Evolutionary conservation across 2,113 vertebrate genomes (phyloP).

Genomic region (Psilopogon haemacephalus): DNA sequence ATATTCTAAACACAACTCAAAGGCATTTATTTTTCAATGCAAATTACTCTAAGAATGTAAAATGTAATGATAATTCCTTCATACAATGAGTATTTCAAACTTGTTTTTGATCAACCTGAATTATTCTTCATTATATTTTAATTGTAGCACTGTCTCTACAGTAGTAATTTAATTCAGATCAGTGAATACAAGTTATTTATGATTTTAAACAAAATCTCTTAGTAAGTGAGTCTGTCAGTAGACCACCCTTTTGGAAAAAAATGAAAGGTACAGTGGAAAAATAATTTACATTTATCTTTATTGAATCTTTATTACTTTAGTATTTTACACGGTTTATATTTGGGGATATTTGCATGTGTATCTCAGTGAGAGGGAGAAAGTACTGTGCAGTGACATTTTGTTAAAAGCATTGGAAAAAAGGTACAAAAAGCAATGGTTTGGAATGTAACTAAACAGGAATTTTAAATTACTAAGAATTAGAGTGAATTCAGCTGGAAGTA

Average conservation of each 20-base stretch:
- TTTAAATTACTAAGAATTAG: conserved; percentile 2
- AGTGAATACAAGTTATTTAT: conserved; percentile 32
- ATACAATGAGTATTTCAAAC: conserved; percentile 8
- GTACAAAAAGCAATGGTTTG: background rate
- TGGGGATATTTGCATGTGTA: background rate
- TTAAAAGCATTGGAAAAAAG: background rate
- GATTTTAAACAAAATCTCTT: conserved; percentile 2
- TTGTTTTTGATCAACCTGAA: background rate
- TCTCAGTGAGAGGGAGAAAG: background rate
- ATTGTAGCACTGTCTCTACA: background rate
- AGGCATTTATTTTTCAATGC: background rate
- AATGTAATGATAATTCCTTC: conserved; percentile 3
- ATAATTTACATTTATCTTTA: conserved; percentile 31
- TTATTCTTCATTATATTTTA: conserved; percentile 30
- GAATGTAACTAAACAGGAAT: background rate
- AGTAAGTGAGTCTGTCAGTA: conserved; percentile 11
- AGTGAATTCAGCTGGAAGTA: background rate
- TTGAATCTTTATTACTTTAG: background rate
- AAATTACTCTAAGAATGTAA: background rate
- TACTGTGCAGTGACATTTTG: conserved; percentile 6
- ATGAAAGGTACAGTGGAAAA: background rate
- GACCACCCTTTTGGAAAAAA: conserved; percentile 17
- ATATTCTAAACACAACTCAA: background rate
- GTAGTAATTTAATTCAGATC: conserved; percentile 31
- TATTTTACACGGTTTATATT: background rate